Conservation (phyloP, 1,140 invertebrate genomes). For the Bombus impatiens region DNA sequence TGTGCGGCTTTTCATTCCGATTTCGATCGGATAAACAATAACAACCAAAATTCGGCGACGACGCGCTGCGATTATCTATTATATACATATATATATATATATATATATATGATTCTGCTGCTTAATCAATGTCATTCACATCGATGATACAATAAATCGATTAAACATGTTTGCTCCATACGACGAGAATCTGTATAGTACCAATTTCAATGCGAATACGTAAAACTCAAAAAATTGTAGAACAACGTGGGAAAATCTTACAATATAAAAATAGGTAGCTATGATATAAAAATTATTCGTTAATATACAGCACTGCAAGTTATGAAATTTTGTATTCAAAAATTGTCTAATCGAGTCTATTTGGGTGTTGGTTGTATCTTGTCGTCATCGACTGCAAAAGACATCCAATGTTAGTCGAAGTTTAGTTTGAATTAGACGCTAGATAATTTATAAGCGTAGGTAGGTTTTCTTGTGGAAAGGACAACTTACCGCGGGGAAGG, state of each 20-base stretch:
- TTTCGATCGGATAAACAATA: background rate
- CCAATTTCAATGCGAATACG: no score
- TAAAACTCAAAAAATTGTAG: no score
- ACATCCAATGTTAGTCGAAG: background rate
- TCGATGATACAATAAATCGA: background rate
- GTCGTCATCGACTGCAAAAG: no score
- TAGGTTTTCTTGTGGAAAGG: background rate
- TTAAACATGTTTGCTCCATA: background rate
- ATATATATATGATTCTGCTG: no score
- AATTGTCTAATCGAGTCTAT: no score
- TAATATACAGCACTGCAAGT: no score
- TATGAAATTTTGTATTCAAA: no score
- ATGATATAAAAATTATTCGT: no score
- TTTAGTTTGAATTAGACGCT: background rate
- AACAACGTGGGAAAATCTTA: no score
- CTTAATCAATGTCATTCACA: background rate
- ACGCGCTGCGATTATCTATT: background rate
- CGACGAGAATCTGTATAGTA: background rate
- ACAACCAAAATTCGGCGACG: background rate
- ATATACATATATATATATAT: no score
- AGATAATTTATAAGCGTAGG: background rate
- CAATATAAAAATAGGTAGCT: no score
- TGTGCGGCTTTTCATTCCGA: slow-evolving; percentile 19
- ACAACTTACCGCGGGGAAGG: background rate
- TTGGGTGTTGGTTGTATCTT: no score